Percentiles rank a stretch among this genome's conserved stretches.
Conservation (phyloP, 1,140 invertebrate genomes). For the Hyphantria cunea region DNA sequence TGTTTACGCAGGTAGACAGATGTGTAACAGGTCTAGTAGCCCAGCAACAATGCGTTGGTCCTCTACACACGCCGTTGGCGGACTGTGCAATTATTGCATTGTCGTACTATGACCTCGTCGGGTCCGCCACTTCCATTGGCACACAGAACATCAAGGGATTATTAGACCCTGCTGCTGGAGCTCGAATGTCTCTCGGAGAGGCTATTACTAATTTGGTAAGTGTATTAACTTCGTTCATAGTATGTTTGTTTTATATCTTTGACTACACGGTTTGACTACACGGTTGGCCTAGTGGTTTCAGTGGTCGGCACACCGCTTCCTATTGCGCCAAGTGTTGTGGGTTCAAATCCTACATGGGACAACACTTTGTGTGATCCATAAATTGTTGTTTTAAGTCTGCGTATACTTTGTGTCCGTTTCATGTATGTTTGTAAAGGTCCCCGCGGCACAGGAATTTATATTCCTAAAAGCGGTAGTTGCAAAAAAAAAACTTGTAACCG, state of each 20-base stretch:
- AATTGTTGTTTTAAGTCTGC: too few species aligned
- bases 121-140: constrained; percentile 96
- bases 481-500: too few species aligned
- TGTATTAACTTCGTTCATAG: background rate
- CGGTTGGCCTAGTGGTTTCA: too few species aligned
- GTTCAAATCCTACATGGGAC: too few species aligned
- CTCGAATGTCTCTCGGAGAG: constrained; percentile 96
- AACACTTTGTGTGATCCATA: too few species aligned
- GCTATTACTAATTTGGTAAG: constrained; percentile 94
- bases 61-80: constrained; percentile 96
- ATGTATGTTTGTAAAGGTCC: too few species aligned
- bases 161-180: constrained; percentile 90
- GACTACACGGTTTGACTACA: too few species aligned
- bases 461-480: too few species aligned
- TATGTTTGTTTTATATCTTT: background rate
- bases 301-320: too few species aligned
- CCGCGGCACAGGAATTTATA: too few species aligned
- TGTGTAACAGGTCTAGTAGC: constrained; percentile 98
- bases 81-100: constrained; percentile 97
- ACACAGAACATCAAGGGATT: constrained; percentile 98
- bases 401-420: too few species aligned
- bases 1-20: constrained; percentile 88
- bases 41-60: constrained; percentile 98
- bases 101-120: constrained; percentile 87
- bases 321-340: too few species aligned